These are phyloP conservation scores for Callinectes sapidus DNA, from an alignment of 2,888 invertebrate species.

Conservation along the genomic window DNA sequence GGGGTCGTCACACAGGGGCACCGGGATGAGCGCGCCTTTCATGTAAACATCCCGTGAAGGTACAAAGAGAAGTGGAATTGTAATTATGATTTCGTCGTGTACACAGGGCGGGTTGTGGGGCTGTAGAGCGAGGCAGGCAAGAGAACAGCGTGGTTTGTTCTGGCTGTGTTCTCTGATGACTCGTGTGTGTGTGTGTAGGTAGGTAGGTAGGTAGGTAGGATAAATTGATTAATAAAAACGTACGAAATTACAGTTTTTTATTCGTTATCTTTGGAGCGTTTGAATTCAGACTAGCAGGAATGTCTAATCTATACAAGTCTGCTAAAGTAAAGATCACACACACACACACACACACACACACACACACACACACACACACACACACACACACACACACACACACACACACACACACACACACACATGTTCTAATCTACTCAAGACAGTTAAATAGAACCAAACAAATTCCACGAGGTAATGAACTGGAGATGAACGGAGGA, in stretches of 20 bases:
- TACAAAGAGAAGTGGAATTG: slow-evolving; percentile 1
- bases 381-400: no score
- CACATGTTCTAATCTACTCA: no score
- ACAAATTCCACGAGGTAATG: no score
- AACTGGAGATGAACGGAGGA: neutral
- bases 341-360: no score
- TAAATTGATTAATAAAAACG: neutral
- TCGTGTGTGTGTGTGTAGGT: neutral
- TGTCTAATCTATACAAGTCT: no score
- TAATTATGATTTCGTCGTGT: neutral
- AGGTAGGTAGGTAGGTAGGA: neutral
- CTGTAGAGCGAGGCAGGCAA: no score
- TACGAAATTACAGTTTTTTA: neutral
- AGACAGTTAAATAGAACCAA: no score
- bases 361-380: no score
- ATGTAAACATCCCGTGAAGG: neutral
- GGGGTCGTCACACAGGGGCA: neutral
- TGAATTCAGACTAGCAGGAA: no score
- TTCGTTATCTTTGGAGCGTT: no score
- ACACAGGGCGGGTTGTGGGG: neutral
- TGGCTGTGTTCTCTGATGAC: neutral
- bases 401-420: no score
- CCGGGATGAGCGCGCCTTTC: neutral
- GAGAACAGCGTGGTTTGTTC: neutral
- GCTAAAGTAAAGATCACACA: no score